Conservation (phyloP, 2,797 vertebrate genomes). For the Lepilemur septentrionalis region DNA sequence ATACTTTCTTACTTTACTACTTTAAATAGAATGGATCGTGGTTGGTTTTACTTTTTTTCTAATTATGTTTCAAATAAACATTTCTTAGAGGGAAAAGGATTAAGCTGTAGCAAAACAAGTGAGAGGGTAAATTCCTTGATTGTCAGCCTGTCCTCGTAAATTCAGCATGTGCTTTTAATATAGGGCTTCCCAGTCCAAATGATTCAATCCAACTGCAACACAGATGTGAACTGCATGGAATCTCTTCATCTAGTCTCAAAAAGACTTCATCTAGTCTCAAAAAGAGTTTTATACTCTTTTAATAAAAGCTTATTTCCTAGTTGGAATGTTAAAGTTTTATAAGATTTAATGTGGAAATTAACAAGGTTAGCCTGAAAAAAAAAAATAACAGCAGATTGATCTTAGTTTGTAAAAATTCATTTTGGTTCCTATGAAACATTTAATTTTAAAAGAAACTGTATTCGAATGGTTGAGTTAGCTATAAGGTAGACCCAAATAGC, state of each 20-base stretch:
- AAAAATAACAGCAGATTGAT: not conserved
- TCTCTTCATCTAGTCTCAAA: not conserved
- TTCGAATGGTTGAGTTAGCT: not conserved
- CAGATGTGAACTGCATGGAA: not conserved
- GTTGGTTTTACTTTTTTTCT: not conserved
- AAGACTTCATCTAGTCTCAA: not conserved
- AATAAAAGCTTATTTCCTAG: slow-evolving; percentile 12
- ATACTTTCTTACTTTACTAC: not conserved
- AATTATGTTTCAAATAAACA: not conserved
- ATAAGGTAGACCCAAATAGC: not conserved
- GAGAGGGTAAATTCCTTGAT: not conserved
- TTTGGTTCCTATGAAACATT: not conserved
- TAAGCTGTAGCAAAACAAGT: not conserved
- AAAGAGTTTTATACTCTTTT: not conserved
- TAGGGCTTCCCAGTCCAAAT: not conserved
- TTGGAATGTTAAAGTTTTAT: not conserved
- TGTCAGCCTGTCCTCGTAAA: not conserved
- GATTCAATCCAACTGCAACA: not conserved
- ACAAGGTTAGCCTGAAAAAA: not conserved
- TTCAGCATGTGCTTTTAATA: not conserved
- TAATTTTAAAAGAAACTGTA: slow-evolving; percentile 10
- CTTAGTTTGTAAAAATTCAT: slow-evolving; percentile 28
- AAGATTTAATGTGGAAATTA: slow-evolving; percentile 17
- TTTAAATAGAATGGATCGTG: not conserved
- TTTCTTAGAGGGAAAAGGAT: not conserved